Conservation (phyloP, 2,113 vertebrate species). For the Cygnus atratus region DNA sequence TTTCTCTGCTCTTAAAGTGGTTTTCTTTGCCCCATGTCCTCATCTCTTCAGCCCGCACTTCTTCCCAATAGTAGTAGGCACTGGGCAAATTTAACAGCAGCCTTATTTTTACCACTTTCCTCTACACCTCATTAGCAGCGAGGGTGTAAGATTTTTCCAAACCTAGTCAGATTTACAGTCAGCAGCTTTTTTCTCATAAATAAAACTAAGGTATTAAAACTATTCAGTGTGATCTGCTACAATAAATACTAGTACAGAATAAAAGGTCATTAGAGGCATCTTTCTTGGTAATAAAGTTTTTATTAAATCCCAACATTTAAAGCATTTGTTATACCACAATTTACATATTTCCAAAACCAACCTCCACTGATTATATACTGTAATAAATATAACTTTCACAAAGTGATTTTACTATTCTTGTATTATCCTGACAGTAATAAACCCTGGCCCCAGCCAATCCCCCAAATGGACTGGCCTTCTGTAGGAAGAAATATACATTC, state of each 20-base stretch:
- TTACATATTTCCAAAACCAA: neutral
- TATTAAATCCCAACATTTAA: constrained; percentile 55
- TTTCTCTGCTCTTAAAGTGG: neutral
- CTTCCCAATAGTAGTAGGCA: neutral
- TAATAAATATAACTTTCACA: constrained; percentile 17
- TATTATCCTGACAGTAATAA: neutral
- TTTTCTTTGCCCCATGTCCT: neutral
- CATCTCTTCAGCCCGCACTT: neutral
- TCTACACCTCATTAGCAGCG: neutral
- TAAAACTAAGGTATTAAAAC: neutral
- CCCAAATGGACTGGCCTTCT: neutral
- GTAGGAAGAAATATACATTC: neutral
- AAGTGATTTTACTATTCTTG: neutral
- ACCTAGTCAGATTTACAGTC: neutral
- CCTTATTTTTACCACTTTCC: neutral
- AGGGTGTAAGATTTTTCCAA: neutral
- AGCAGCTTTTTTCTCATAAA: neutral
- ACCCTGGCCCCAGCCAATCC: neutral
- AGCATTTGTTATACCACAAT: constrained; percentile 5
- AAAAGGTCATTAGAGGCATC: neutral
- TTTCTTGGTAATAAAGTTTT: constrained; percentile 50
- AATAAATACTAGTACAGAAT: neutral
- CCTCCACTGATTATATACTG: neutral
- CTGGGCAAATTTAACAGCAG: neutral
- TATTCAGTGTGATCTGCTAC: neutral